Evolutionary conservation across 2,797 vertebrate genomes (phyloP), one percentile per base, ranked within the genome.

Genomic region (Cheirogaleus major): DNA sequence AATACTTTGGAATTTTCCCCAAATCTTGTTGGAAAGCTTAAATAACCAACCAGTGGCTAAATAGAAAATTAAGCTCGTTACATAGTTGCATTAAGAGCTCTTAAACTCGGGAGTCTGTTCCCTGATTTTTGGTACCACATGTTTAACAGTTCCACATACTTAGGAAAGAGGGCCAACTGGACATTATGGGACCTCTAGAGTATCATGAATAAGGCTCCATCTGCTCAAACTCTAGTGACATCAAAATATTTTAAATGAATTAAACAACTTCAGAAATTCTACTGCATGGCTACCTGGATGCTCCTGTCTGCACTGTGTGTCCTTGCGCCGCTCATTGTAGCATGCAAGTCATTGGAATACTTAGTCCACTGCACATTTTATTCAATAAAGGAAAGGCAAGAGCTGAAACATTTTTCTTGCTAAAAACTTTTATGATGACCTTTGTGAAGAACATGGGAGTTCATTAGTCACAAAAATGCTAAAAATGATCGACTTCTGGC

Each of bases 81-180:
- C 85, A 11, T 95, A 95, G 30, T 95, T 95, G 7, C 86, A 38
- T 79, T 86, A 83, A 80, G 96, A 97, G 94, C 94, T 76, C 95
- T 92, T 84, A 32, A 5, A 5, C 79, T 75, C 5, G 14, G 75
- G 76, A 89, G 32, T 79, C 57, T 82, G 25, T 41, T 41, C 41
- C n/a, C 13, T 83, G 35, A 67, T 9, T 70, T 89, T 87, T 83
- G 91, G n/a, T 70, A 67, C 73, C 92, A 13, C 50, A 9, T 63
- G 41, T 63, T 30, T 75, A 59, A 32, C 72, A 92, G 48, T 91
- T 14, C 35, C 79, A 27, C 10, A 70, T 45, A 35, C 25, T 69
- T 73, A 65, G 79, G 67, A 35, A 85, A 92, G 27, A 67, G 95
- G 52, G 7, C 23, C 23, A 57, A 0, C 0, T 18, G 52, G 78